These are phyloP conservation scores for Trypoxylus dichotomus DNA, from an alignment of 1,140 invertebrate species.

Conservation along the genomic window DNA sequence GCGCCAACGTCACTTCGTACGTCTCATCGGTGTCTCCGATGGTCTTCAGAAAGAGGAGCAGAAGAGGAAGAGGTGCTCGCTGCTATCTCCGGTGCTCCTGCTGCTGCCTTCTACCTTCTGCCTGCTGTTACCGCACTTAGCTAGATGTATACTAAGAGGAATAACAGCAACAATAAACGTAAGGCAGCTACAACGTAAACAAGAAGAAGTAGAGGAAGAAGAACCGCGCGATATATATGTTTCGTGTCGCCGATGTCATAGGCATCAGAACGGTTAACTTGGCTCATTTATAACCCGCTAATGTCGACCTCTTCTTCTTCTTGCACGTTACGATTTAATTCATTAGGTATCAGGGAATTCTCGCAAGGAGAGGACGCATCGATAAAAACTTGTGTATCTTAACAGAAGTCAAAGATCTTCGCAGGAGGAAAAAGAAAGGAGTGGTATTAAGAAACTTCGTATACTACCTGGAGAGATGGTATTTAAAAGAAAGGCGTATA, in stretches of 20 bases:
- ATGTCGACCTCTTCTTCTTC: neutral
- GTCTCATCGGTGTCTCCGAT: conserved; percentile 40
- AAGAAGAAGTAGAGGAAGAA: conserved; percentile 10
- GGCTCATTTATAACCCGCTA: neutral
- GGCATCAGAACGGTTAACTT: conserved; percentile 7
- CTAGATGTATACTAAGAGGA: neutral
- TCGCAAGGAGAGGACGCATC: neutral
- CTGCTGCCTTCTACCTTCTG: neutral
- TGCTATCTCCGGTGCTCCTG: neutral
- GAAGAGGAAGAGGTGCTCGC: conserved; percentile 12
- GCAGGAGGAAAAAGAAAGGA: too few species aligned
- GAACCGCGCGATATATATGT: neutral
- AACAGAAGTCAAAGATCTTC: neutral
- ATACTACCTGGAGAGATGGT: neutral
- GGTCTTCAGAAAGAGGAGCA: neutral
- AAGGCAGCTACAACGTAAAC: neutral
- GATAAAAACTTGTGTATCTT: neutral
- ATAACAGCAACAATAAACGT: neutral
- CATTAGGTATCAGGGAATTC: neutral
- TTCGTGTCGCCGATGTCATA: conserved; percentile 9
- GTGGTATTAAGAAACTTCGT: neutral
- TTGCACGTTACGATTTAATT: conserved; percentile 8
- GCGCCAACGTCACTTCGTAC: conserved; percentile 38
- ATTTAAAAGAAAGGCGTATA: neutral
- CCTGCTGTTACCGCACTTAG: conserved; percentile 3